Base-by-base conservation (phyloP, 2,797 vertebrate genomes). In the Helarctos malayanus region DNA sequence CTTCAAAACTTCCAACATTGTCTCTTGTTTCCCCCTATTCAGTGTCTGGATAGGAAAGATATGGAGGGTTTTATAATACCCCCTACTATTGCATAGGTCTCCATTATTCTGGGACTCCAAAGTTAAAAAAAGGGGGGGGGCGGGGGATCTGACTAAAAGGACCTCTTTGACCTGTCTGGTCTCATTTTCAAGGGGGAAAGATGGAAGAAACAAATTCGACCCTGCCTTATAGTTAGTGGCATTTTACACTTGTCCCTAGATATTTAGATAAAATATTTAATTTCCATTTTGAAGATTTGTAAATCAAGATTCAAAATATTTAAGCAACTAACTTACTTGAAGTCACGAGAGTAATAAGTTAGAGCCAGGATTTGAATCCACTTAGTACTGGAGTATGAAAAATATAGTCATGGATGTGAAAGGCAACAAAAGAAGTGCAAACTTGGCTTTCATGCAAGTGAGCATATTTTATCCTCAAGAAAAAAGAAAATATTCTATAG, bases 191-290 rank as follows among this genome's bases (percentile, higher is more conserved):
- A 49, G 4, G 6, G 54, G 14, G 9, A 69, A 15, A 89, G 89
- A 92, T 29, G 11, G 32, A 94, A 78, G 4, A 45, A 84, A 4
- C 18, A 69, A 73, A 95, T 76, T 89, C 2, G 75, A 65, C 10
- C 11, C 12, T 49, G 52, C 27, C 7, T 93, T 57, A 54, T 0
- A 88, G 18, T 35, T 76, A 89, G n/a, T 9, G 82, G 19, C 65
- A 81, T n/a, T 92, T 96, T 80, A 76, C 15, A 35, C 12, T 35
- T 83, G 6, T 87, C 32, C n/a, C 4, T 21, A 49, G 19, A 47
- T 79, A 96, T 49, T 76, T 84, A 63, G 27, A 73, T 68, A 19
- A 61, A 92, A 94, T 8, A 78, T 29, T 57, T 89, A 15, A 82
- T 73, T 3, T 61, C 21, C 5, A 7, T 41, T 96, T 87, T 82